phyloP scores from a whole-genome alignment of 2,113 vertebrate species.

The Reinhardtius hippoglossoides region DNA sequence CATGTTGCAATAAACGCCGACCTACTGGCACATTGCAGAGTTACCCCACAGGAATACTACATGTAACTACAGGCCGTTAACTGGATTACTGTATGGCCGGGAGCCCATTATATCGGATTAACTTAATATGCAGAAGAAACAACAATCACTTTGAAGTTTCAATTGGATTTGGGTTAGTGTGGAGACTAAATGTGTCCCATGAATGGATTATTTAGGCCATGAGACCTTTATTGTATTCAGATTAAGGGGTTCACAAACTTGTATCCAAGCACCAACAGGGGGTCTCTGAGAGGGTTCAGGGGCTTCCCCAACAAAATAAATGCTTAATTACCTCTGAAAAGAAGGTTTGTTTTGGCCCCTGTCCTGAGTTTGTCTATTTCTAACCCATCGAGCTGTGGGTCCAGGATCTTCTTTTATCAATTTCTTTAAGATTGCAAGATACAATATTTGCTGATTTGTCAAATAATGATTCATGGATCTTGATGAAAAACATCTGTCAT shows the following conservation, averaged over 20 bases:
- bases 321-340: not conserved
- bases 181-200: not conserved
- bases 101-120: slow-evolving; percentile 41
- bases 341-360: too few relatives aligned
- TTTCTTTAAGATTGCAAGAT: not conserved
- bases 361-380: too few relatives aligned
- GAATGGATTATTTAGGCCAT: slow-evolving; percentile 28
- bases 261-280: not conserved
- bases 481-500: too few relatives aligned
- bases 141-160: slow-evolving; percentile 35
- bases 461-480: too few relatives aligned
- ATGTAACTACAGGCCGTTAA: slow-evolving; percentile 24
- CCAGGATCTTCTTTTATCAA: not conserved
- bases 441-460: too few relatives aligned
- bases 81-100: slow-evolving; percentile 33
- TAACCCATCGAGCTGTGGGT: too few relatives aligned
- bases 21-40: slow-evolving; percentile 6
- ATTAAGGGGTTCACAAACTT: slow-evolving; percentile 6
- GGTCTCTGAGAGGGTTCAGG: slow-evolving; percentile 3
- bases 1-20: not conserved
- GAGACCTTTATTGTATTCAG: slow-evolving; percentile 17
- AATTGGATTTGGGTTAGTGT: not conserved
- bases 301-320: not conserved
- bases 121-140: slow-evolving; percentile 47
- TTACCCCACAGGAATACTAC: slow-evolving; percentile 20